Evolutionary conservation across 2,797 vertebrate genomes (phyloP), one percentile per base, ranked within the genome.

Genomic region (Crypturellus tataupa): DNA sequence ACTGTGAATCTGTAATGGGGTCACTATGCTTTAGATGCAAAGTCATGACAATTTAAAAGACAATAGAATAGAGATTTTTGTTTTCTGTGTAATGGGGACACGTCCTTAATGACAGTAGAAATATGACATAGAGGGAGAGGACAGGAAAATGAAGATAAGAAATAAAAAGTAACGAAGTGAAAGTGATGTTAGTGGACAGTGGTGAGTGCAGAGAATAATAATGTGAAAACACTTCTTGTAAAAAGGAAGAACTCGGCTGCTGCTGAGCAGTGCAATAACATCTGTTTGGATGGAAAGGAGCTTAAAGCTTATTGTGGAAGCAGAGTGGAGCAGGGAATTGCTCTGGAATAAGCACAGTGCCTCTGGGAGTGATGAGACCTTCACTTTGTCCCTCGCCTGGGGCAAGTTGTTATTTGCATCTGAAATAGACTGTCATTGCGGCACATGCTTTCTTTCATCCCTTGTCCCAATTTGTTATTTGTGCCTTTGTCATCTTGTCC

Each of bases 21-120:
- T 85, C 75, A 87, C 23, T 39, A 31, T 78, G 21, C 37, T 87
- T 92, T 70, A 83, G 82, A 83, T 67, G 56, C 77, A 49, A 85
- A 80, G 18, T 73, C 24, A 27, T 68, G 40, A 10, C 44, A 85
- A 39, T 72, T 44, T 71, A 53, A 89, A 91, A 85, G 39, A 55
- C 78, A 78, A 42, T 31, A 64, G 6, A 62, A 25, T 53, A 44
- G 27, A 77, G 53, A 37, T 16, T 90, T 80, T 78, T 70, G 35
- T 89, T 90, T 92, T 76, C 46, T 55, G 0, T 89, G 7, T 65
- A 80, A 55, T 27, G 16, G 40, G 33, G 14, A 0, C 17, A 64
- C 10, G n/a, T 89, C 40, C 64, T 82, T 80, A 89, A 47, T 85
- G 51, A 31, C 31, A 82, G 60, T 47, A 9, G 33, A 60, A 80